A percentile compares a stretch with the other conserved stretches of the same genome.
phyloP scores from a whole-genome alignment of 2,888 invertebrate species.

The Aproaerema taeniolella region DNA sequence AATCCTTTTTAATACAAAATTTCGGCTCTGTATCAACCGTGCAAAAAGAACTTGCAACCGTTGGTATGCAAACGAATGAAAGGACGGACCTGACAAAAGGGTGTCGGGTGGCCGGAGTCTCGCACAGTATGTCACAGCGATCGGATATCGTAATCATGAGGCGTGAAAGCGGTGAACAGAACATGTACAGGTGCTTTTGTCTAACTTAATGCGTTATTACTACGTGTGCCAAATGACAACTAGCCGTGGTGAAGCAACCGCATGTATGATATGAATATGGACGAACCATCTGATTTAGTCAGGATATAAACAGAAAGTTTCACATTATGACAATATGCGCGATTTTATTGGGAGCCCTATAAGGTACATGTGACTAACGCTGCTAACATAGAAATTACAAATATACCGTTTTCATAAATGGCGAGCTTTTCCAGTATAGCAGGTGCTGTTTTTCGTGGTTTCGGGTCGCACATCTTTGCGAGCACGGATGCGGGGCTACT shows the following conservation, averaged over 20 bases:
- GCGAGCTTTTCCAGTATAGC: slow-evolving; percentile 72
- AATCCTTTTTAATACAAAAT: too few relatives aligned
- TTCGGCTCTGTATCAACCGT: too few relatives aligned
- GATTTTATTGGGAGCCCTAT: too few relatives aligned
- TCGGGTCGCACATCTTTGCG: slow-evolving; percentile 69
- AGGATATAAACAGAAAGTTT: too few relatives aligned
- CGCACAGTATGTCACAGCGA: slow-evolving; percentile 48
- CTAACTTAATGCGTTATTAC: slow-evolving; percentile 45
- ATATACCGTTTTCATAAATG: slow-evolving; percentile 72
- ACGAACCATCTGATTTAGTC: too few relatives aligned
- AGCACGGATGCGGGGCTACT: slow-evolving; percentile 51
- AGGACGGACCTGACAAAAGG: slow-evolving; percentile 35
- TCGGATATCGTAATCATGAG: slow-evolving; percentile 55
- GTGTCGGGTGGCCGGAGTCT: slow-evolving; percentile 30
- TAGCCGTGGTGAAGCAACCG: slow-evolving; percentile 54
- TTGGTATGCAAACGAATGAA: slow-evolving; percentile 25
- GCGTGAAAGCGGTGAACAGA: slow-evolving; percentile 63
- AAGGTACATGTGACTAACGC: too few relatives aligned
- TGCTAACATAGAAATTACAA: too few relatives aligned
- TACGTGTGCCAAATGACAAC: slow-evolving; percentile 68
- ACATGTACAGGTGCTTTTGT: slow-evolving; percentile 55
- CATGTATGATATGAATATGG: slow-evolving; percentile 29
- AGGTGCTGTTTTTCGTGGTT: slow-evolving; percentile 61
- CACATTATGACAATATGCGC: too few relatives aligned
- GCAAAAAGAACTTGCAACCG: slow-evolving; percentile 20